Evolutionary conservation across 2,888 invertebrate genomes (phyloP), one percentile per base, ranked within the genome.

Genomic region (Hypercompe scribonia): DNA sequence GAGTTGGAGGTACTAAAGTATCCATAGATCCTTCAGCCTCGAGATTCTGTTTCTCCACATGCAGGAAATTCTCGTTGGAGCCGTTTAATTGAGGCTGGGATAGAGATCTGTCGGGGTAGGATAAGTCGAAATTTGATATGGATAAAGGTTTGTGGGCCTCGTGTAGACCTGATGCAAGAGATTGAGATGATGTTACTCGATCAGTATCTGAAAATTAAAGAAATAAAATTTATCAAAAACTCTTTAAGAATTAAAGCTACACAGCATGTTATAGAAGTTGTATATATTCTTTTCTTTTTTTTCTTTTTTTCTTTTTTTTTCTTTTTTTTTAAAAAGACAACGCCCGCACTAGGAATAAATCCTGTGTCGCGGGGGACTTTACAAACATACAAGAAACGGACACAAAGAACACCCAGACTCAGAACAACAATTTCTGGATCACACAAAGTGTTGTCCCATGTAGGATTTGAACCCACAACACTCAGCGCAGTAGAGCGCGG

Each of bases 91-190:
- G 86, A 2, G 85, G 80, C 70, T 84, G 68, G 65, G 74, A 66
- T 66, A 74, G 33, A 24, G 81, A 13, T 61, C 77, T 78, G 21
- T 90, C 87, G 0, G 91, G 82, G 65, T 92, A 88, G 0, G 93
- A 83, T 0, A 95, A 78, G 73, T 95, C 92, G 81, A 91, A 90
- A 77, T 93, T 93, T 0, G 92, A 91, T 34, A 93, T 82, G 0
- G 93, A 90, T 34, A 85, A 69, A 0, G 76, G 81, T n/a, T 84
- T 89, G 71, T 90, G 88, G 1, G 89, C 75, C 0, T 81, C 80
- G 61, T 95, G 94, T 1, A 95, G 85, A 0, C 91, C 92, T 0
- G 93, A 91, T 11, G 90, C 89, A 11, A 92, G 86, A 0, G 95
- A 94, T 78, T 85, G 88, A 31, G 94, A 91, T 71, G 90, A 79